Percentiles rank a stretch among this genome's conserved stretches.
Conservation (phyloP, 2,797 vertebrate genomes). For the Brotula barbata region DNA sequence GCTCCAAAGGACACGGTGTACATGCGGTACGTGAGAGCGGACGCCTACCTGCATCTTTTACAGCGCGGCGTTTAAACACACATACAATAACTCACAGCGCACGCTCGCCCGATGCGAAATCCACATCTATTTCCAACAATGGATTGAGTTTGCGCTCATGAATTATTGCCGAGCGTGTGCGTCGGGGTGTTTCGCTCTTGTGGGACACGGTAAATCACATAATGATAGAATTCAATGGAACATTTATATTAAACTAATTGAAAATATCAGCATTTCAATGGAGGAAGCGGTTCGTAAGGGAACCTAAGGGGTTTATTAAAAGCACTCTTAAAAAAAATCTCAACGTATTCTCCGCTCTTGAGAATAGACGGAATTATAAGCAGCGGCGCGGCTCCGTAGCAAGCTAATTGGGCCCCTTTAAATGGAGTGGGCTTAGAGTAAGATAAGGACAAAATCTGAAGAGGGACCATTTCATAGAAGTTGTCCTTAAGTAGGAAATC, state of each 20-base stretch:
- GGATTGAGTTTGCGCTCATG: conserved; percentile 43
- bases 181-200: conserved; percentile 29
- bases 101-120: conserved; percentile 14
- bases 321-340: conserved; percentile 44
- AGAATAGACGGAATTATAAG: conserved; percentile 21
- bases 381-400: conserved; percentile 15
- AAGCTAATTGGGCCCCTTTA: conserved; percentile 48
- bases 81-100: conserved; percentile 13
- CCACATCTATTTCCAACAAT: conserved; percentile 54
- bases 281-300: conserved; percentile 40
- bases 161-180: conserved; percentile 60
- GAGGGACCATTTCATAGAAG: conserved; percentile 13
- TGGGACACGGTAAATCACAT: conserved; percentile 46
- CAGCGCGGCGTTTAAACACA: conserved; percentile 14
- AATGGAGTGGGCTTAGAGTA: conserved; percentile 19
- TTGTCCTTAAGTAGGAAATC: conserved; percentile 6
- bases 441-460: conserved; percentile 32
- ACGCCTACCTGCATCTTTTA: conserved; percentile 32
- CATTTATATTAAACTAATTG: conserved; percentile 59
- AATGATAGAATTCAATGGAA: conserved; percentile 58
- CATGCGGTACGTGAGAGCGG: conserved; percentile 45
- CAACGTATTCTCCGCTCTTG: conserved; percentile 37
- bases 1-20: conserved; percentile 54
- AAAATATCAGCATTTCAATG: conserved; percentile 54
- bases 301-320: conserved; percentile 61